Base-by-base conservation (phyloP, 2,113 vertebrate genomes). In the Erythrocercus mccallii region DNA sequence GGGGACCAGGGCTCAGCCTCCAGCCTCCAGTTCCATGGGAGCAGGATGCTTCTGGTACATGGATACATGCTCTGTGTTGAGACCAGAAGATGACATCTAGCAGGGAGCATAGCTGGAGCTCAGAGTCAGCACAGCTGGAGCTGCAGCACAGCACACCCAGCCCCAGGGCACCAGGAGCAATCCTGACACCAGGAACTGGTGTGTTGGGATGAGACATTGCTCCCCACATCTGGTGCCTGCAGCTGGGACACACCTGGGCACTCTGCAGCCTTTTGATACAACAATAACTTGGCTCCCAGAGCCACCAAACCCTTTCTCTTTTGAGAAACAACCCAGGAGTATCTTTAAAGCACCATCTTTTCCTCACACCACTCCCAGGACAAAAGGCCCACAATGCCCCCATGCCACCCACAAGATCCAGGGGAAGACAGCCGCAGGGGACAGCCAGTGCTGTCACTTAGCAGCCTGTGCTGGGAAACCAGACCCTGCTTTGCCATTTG, bases 191-290 rank as follows among this genome's bases (percentile, higher is more conserved):
- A 18, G 25, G 60, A 9, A 37, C 35, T 7, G 58, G 8, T 0
- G 2, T 35, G 53, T 42, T 1, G 9, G 28, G 35, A 28, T 24
- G 40, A 33, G 64, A 53, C 62, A 50, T 1, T 6, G 8, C 57
- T 80, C 58, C 47, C 6, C 51, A 48, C n/a, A 33, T 12, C 33
- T n/a, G 72, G 68, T 35, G 50, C 21, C 68, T 58, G 56, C 57
- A 25, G 57, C n/a, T 58, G 57, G 47, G 51, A 76, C 1, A 5
- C 0, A 0, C 45, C 33, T 3, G 5, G 15, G 17, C 1, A 6
- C 53, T 60, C 68, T 9, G 16, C 18, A 48, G 50, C 42, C 28
- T 66, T 44, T 53, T 0, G 2, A 37, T 6, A 9, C 0, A 2
- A 24, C 40, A 37, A 1, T 12, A 58, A 35, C 23, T 58, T 2